Evolutionary conservation across 2,113 vertebrate genomes (phyloP), one percentile per base, ranked within the genome.

Genomic region (Rhabdomys dilectus): DNA sequence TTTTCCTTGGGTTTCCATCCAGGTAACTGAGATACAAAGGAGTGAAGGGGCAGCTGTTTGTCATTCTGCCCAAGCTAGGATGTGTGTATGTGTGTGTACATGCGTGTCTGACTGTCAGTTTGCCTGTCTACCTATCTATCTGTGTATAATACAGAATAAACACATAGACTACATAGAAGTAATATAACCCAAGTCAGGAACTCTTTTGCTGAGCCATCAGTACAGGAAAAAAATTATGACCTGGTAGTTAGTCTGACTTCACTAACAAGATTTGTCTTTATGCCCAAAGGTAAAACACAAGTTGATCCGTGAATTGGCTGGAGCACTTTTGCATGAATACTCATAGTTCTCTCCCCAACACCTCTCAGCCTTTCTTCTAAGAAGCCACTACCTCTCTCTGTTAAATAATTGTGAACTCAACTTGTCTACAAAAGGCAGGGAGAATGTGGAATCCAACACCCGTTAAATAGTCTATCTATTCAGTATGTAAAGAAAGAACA

Each of bases 401-500:
- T 96, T 91, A 98, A 98, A 97, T 42, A 93, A 98, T 94, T 66
- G 96, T 45, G 92, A 98, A 96, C 73, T 66, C 93, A 98, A 97
- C 91, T 93, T 97, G 88, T 96, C 97, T 96, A 92, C 92, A 75
- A 91, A 98, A 96, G 95, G 94, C 97, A 98, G 98, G 96, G 97
- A 97, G 97, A 96, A 78, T 70, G 0, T 76, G 96, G 94, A 72
- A 21, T 72, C 92, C 70, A 95, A 98, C 56, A 78, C 85, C 96
- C 56, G 76, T 80, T 98, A 62, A 93, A 98, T 94, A 97, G 97
- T 58, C 96, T 94, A 87, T 95, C 88, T 88, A 58, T 12, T 85
- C 45, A 85, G 13, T 85, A 45, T n/a, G 36, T n/a, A 60, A 62
- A 86, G 88, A 81, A 36, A 45, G 88, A 88, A 48, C 8, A 12